Evolutionary conservation across 2,888 invertebrate species (phyloP).

Genomic region (Yponomeuta plumbellus): DNA sequence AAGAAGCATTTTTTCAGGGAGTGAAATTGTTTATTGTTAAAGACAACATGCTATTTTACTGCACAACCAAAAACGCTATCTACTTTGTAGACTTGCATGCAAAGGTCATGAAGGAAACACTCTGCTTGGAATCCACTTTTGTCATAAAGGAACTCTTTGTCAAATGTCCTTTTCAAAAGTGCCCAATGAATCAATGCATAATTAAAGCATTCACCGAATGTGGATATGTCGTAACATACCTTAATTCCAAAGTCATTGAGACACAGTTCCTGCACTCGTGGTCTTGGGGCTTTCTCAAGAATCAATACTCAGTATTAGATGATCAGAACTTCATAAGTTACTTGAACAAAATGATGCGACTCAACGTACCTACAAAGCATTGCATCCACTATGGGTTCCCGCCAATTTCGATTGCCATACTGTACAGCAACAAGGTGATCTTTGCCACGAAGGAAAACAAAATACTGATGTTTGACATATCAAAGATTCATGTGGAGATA

Average conservation of each 20-base stretch:
- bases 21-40: background rate
- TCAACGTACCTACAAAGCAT: background rate
- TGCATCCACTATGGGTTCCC: background rate
- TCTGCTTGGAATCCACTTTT: background rate
- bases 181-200: background rate
- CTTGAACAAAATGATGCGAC: background rate
- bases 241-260: background rate
- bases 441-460: slow-evolving; percentile 6
- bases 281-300: background rate
- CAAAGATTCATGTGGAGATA: background rate
- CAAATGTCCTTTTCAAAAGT: background rate
- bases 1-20: background rate
- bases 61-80: background rate
- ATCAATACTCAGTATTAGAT: background rate
- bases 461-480: background rate
- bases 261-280: background rate
- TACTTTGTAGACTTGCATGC: background rate
- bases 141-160: background rate
- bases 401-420: background rate
- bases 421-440: slow-evolving; percentile 4
- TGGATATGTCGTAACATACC: background rate
- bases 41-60: background rate
- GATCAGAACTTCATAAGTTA: background rate
- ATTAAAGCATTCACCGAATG: background rate
- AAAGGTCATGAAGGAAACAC: background rate